These are phyloP conservation scores for Odocoileus virginianus DNA, from an alignment of 2,113 vertebrate genomes.

Conservation along the genomic window DNA sequence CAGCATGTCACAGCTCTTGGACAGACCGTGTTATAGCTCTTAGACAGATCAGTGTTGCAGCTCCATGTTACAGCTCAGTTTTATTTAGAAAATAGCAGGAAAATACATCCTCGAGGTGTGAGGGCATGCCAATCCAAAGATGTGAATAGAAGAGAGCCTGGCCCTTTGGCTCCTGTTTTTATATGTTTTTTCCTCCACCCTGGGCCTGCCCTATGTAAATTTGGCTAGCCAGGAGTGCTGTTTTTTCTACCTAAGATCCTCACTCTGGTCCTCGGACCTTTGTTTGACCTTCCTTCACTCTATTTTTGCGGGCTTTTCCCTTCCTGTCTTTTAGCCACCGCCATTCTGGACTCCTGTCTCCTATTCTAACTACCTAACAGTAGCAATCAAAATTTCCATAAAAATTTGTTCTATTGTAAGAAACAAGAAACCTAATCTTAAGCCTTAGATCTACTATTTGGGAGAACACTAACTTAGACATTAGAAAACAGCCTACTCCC, in stretches of 20 bases:
- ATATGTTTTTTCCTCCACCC: background rate
- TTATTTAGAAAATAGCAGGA: background rate
- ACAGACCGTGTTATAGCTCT: background rate
- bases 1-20: background rate
- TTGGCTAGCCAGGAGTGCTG: background rate
- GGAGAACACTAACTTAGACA: background rate
- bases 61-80: background rate
- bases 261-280: background rate
- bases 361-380: background rate
- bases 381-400: background rate
- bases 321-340: background rate
- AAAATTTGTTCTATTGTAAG: background rate
- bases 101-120: background rate
- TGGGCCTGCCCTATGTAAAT: background rate
- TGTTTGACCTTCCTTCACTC: background rate
- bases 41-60: background rate
- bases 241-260: background rate
- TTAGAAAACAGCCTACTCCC: background rate
- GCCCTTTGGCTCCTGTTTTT: background rate
- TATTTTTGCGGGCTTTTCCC: background rate
- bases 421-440: background rate
- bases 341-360: background rate
- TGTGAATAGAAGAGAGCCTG: background rate
- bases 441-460: background rate
- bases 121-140: background rate